phyloP scores from a whole-genome alignment of 2,888 invertebrate genomes.

The Cheiracanthium punctorium region DNA sequence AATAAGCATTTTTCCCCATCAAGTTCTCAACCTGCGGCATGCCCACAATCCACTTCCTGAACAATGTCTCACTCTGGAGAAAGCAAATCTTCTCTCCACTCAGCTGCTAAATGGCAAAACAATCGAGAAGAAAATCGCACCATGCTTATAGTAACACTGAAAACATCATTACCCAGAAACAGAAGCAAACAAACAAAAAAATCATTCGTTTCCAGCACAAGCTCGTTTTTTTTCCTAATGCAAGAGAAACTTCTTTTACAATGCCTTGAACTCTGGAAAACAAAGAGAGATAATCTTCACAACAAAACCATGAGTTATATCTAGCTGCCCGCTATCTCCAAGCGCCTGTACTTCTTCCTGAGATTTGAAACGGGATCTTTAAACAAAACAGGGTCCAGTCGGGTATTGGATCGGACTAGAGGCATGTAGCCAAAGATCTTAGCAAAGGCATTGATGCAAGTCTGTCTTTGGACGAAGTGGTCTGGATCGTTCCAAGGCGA shows the following conservation, averaged over 20 bases:
- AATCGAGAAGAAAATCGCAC: too few relatives aligned
- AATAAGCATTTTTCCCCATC: neutral
- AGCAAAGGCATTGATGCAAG: constrained; percentile 94
- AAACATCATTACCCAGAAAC: neutral
- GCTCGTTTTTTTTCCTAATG: neutral
- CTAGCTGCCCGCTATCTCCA: constrained; percentile 80
- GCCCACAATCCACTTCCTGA: neutral
- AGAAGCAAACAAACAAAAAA: neutral
- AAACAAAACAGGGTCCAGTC: constrained; percentile 95
- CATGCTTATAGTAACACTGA: neutral
- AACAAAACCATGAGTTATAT: neutral
- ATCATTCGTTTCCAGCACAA: neutral
- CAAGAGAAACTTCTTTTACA: neutral
- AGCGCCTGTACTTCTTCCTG: constrained; percentile 95
- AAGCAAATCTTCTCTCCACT: neutral
- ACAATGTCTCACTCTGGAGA: neutral
- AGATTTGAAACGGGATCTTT: constrained; percentile 96
- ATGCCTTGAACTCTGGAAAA: neutral
- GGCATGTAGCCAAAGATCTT: constrained; percentile 98
- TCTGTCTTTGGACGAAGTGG: constrained; percentile 95
- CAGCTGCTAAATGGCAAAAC: too few relatives aligned
- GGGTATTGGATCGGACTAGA: constrained; percentile 88
- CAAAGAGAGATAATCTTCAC: too few relatives aligned
- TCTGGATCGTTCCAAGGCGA: constrained; percentile 94
- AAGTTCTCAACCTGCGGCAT: too few relatives aligned